Percentiles rank a stretch among this genome's conserved stretches.
These are phyloP conservation scores for Amblyjoppa proteus DNA, from an alignment of 2,888 invertebrate genomes.

Conservation along the genomic window DNA sequence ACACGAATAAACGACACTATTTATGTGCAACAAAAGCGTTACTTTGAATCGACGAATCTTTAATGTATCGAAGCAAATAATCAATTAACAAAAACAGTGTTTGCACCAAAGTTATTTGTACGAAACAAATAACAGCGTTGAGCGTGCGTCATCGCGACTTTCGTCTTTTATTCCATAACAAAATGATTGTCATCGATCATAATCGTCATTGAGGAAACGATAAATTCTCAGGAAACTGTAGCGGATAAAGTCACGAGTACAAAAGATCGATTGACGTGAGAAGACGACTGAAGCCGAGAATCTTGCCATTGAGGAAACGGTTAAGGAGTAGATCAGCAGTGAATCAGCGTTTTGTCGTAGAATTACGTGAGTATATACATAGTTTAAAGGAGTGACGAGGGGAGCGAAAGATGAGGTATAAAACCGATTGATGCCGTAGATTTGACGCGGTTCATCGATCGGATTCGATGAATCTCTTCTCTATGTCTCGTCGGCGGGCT, in stretches of 20 bases:
- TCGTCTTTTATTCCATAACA: too few species aligned
- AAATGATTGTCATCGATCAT: background rate
- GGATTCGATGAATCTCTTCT: constrained; percentile 46
- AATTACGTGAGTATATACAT: constrained; percentile 21
- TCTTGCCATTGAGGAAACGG: constrained; percentile 52
- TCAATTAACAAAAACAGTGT: too few species aligned
- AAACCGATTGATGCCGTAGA: constrained; percentile 40
- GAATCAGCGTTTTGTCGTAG: constrained; percentile 61
- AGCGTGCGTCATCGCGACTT: too few species aligned
- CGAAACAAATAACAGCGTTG: too few species aligned
- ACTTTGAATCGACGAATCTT: too few species aligned
- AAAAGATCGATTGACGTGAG: constrained; percentile 15
- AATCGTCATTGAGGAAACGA: background rate
- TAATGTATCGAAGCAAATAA: too few species aligned
- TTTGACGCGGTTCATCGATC: constrained; percentile 60
- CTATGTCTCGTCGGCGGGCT: constrained; percentile 13
- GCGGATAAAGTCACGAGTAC: background rate
- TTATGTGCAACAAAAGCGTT: too few species aligned
- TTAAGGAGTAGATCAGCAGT: constrained; percentile 57
- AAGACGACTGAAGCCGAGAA: constrained; percentile 15
- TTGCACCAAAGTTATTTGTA: too few species aligned
- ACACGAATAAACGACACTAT: too few species aligned
- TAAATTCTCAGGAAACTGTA: background rate
- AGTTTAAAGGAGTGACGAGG: background rate
- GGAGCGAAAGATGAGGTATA: constrained; percentile 21